Conservation (phyloP, 2,113 vertebrate genomes). For the Proterorhinus semilunaris region DNA sequence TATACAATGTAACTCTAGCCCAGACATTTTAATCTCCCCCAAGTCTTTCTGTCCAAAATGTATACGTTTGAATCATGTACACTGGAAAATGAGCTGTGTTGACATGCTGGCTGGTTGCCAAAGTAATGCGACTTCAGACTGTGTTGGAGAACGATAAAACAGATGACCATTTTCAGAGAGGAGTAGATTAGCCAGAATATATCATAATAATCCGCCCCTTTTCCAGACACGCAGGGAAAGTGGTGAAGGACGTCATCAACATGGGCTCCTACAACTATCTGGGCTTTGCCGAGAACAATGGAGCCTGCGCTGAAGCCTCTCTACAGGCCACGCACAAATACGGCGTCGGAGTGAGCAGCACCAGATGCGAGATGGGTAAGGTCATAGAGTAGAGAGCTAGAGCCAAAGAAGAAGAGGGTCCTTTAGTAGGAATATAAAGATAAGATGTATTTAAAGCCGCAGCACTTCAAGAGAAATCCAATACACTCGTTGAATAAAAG, state of each 20-base stretch:
- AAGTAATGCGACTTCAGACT: not conserved
- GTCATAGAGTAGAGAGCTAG: no score
- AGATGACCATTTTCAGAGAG: no score
- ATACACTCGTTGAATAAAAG: not conserved
- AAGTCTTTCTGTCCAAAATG: no score
- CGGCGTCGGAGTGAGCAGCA: conserved; percentile 88
- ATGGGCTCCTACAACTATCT: conserved; percentile 99
- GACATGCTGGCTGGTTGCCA: not conserved
- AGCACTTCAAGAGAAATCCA: not conserved
- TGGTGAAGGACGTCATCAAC: conserved; percentile 92
- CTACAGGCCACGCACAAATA: conserved; percentile 79
- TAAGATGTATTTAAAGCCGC: not conserved
- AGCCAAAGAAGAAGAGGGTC: no score
- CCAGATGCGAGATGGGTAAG: conserved; percentile 93
- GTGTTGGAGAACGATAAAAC: no score
- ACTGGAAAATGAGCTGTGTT: not conserved
- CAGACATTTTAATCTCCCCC: no score
- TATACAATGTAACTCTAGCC: no score
- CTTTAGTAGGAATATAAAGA: not conserved
- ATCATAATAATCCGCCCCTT: not conserved
- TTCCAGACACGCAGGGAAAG: conserved; percentile 87
- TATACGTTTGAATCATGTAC: not conserved
- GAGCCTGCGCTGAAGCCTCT: conserved; percentile 83
- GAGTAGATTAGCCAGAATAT: no score
- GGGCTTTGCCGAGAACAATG: conserved; percentile 89